Evolutionary conservation across 2,888 invertebrate genomes (phyloP).

Genomic region (Cantharis nigra): DNA sequence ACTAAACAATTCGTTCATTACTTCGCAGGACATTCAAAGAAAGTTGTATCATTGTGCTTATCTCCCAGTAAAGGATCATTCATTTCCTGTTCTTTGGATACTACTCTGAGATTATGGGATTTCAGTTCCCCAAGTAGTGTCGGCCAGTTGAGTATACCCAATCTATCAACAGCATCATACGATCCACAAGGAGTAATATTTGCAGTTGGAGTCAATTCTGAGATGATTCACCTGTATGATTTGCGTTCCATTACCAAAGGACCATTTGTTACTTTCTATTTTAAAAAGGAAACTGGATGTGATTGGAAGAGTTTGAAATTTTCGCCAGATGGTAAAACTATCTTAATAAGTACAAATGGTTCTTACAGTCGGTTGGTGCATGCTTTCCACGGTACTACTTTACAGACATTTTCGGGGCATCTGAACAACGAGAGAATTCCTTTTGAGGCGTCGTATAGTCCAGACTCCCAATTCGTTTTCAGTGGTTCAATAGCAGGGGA

Average conservation of each 20-base stretch:
- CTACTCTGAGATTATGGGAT: constrained; percentile 97
- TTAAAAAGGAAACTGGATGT: constrained; percentile 94
- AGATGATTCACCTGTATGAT: constrained; percentile 96
- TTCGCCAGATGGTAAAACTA: constrained; percentile 96
- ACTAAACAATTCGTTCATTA: constrained; percentile 99
- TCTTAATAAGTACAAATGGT: constrained; percentile 96
- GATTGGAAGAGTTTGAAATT: constrained; percentile 99
- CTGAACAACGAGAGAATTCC: constrained; percentile 93
- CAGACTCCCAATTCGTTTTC: constrained; percentile 97
- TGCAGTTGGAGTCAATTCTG: constrained; percentile 97
- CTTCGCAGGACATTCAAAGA: constrained; percentile 96
- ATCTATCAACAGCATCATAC: constrained; percentile 95
- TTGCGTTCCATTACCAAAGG: constrained; percentile 97
- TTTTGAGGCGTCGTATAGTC: constrained; percentile 96
- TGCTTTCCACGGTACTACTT: constrained; percentile 95
- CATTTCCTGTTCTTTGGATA: constrained; percentile 94
- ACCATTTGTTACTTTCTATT: constrained; percentile 94
- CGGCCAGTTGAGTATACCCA: constrained; percentile 95
- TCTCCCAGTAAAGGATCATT: constrained; percentile 99
- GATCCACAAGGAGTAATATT: constrained; percentile 98
- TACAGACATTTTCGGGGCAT: constrained; percentile 92
- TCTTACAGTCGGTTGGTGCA: constrained; percentile 92
- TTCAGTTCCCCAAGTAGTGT: constrained; percentile 96
- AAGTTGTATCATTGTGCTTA: constrained; percentile 94
- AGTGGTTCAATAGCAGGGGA: constrained; percentile 97